These are phyloP conservation scores for Cryptosula pallasiana DNA, from an alignment of 2,888 invertebrate species.

Conservation along the genomic window DNA sequence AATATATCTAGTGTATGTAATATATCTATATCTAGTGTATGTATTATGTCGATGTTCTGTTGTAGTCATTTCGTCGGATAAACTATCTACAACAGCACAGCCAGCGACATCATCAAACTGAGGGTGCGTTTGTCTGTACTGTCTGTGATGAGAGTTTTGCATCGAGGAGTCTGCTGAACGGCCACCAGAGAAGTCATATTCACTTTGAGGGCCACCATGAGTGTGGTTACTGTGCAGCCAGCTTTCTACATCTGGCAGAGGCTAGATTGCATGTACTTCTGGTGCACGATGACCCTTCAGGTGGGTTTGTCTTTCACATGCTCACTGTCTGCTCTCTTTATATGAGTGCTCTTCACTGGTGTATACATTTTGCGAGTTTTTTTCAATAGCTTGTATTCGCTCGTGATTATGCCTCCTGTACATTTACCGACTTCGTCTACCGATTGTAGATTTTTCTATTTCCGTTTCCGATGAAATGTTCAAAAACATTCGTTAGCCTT, in stretches of 20 bases:
- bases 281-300: conserved; percentile 18
- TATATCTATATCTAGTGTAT: not conserved
- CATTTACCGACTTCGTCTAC: too few relatives aligned
- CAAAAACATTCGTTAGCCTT: too few relatives aligned
- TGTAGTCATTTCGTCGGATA: conserved; percentile 9
- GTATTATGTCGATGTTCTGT: too few relatives aligned
- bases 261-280: conserved; percentile 6
- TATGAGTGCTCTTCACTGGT: too few relatives aligned
- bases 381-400: too few relatives aligned
- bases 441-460: too few relatives aligned
- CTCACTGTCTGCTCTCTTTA: too few relatives aligned
- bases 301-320: too few relatives aligned
- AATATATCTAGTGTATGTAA: not conserved
- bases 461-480: too few relatives aligned
- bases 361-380: too few relatives aligned
- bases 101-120: not conserved
- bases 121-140: not conserved
- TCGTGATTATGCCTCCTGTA: too few relatives aligned
- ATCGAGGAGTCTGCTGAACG: not conserved
- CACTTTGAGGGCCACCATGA: conserved; percentile 23
- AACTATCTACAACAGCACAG: conserved; percentile 4
- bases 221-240: conserved; percentile 12
- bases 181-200: not conserved
- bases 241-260: conserved; percentile 19
- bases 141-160: conserved; percentile 6